Percentiles rank a stretch among this genome's conserved stretches.
Conservation (phyloP, 2,888 invertebrate genomes). For the Brenthis daphne region DNA sequence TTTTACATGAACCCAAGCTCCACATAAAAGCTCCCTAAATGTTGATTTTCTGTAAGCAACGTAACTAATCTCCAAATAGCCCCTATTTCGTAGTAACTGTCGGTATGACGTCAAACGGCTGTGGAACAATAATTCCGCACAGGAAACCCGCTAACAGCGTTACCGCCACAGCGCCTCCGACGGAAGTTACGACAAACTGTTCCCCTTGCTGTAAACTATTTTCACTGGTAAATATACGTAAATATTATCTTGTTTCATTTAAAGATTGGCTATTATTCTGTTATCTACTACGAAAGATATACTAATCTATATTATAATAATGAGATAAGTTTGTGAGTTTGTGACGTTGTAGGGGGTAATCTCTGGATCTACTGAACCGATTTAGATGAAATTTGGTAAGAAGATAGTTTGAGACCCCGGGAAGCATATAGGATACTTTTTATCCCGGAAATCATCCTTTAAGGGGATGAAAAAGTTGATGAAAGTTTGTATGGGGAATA, state of each 20-base stretch:
- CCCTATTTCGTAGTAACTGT: slow-evolving; percentile 13
- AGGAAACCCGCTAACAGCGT: slow-evolving; percentile 62
- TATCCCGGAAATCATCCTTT: too few species aligned
- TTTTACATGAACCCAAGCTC: too few species aligned
- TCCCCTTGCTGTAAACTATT: slow-evolving; percentile 27
- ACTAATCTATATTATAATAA: too few species aligned
- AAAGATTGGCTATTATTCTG: not conserved
- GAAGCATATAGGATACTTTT: too few species aligned
- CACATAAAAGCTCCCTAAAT: not conserved
- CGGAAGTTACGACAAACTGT: slow-evolving; percentile 38
- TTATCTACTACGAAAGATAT: not conserved
- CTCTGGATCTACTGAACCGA: too few species aligned
- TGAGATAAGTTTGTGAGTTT: too few species aligned
- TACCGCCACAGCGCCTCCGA: slow-evolving; percentile 42
- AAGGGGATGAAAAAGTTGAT: too few species aligned
- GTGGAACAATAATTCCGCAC: slow-evolving; percentile 67
- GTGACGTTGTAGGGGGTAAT: too few species aligned
- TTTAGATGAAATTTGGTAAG: too few species aligned
- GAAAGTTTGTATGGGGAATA: too few species aligned
- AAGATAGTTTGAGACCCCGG: too few species aligned
- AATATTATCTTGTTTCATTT: not conserved
- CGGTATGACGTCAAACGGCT: slow-evolving; percentile 43
- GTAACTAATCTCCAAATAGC: slow-evolving; percentile 21
- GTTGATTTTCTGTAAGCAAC: not conserved
- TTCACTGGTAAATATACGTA: slow-evolving; percentile 3